Conservation (phyloP, 2,797 vertebrate genomes). For the Acrossocheilus wenchowensis region DNA sequence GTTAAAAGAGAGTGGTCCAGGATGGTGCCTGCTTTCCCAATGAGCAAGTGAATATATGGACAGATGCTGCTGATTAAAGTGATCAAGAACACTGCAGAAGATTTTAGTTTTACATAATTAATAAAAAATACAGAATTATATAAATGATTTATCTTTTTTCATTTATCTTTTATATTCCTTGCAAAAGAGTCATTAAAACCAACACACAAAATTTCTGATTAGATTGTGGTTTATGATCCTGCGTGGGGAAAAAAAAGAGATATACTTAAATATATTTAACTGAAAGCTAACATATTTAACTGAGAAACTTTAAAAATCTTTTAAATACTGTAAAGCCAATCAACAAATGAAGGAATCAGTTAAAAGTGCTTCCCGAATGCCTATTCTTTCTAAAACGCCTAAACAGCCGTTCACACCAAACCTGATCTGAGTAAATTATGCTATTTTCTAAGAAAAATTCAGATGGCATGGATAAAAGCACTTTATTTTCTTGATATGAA, state of each 20-base stretch:
- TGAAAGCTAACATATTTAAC: too few relatives aligned
- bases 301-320: background rate
- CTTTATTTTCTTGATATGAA: background rate
- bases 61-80: background rate
- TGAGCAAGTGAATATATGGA: background rate
- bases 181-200: background rate
- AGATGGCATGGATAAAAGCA: background rate
- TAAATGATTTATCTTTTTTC: background rate
- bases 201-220: background rate
- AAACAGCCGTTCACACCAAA: background rate
- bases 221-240: too few relatives aligned
- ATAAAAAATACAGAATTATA: background rate
- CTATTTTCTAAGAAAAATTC: background rate
- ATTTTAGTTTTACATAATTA: background rate
- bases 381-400: background rate
- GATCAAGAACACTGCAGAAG: background rate
- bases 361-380: background rate
- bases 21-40: background rate
- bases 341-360: background rate
- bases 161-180: background rate
- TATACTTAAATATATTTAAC: too few relatives aligned
- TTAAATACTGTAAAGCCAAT: background rate
- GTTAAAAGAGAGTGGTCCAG: background rate
- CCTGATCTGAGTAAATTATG: background rate
- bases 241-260: too few relatives aligned